Conservation (phyloP, 2,888 invertebrate species). For the Sinohyriopsis cumingii region DNA sequence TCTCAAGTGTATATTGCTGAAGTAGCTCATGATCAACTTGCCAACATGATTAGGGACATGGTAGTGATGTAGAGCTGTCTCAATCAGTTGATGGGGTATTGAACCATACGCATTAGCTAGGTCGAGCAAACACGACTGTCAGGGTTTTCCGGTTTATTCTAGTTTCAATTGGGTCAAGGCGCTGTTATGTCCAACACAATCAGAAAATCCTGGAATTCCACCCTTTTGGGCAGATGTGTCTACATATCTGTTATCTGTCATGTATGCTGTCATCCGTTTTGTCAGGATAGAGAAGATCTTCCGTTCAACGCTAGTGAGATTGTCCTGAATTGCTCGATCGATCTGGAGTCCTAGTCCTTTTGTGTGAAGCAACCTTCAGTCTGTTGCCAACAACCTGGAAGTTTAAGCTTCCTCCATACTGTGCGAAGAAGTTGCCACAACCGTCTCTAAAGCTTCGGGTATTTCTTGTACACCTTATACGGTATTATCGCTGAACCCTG, state of each 20-base stretch:
- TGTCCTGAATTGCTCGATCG: conserved; percentile 22
- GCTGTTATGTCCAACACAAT: too few relatives aligned
- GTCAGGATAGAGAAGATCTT: conserved; percentile 24
- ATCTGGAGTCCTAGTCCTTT: conserved; percentile 19
- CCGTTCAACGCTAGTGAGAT: conserved; percentile 29
- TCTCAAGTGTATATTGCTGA: neutral
- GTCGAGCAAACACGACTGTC: conserved; percentile 10
- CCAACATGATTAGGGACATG: conserved; percentile 2
- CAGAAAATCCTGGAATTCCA: too few relatives aligned
- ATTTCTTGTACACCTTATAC: too few relatives aligned
- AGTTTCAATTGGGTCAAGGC: conserved; percentile 15
- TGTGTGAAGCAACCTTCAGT: conserved; percentile 20
- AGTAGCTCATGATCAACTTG: conserved; percentile 4
- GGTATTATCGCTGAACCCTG: too few relatives aligned
- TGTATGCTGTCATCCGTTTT: conserved; percentile 12
- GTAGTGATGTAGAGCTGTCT: conserved; percentile 5
- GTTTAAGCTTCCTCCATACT: too few relatives aligned
- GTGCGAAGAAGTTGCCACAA: too few relatives aligned
- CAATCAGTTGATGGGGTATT: conserved; percentile 6
- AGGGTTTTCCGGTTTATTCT: conserved; percentile 10
- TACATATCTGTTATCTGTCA: conserved; percentile 14
- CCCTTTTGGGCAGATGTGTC: conserved; percentile 26
- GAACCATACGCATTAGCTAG: conserved; percentile 7
- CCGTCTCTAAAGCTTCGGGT: too few relatives aligned
- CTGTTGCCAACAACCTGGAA: conserved; percentile 2